Conservation (phyloP, 2,888 invertebrate species). For the Agrilus biguttatus region DNA sequence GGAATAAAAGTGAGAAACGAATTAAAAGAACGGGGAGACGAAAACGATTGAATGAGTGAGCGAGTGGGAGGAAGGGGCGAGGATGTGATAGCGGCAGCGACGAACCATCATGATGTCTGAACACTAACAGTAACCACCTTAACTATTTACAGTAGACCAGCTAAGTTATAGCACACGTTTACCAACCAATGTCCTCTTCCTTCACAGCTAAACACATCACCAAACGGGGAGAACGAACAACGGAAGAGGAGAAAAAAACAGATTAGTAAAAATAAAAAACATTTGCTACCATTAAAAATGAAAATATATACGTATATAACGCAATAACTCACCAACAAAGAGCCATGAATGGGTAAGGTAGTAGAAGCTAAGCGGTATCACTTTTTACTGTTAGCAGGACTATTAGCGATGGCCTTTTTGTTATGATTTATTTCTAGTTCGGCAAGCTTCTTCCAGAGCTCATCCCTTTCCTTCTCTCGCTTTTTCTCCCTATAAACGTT, state of each 20-base stretch:
- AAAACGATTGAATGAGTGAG: too few species aligned
- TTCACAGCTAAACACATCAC: slow-evolving; percentile 19
- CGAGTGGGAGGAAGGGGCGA: too few species aligned
- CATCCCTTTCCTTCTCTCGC: slow-evolving; percentile 91
- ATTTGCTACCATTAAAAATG: not conserved
- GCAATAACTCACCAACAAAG: slow-evolving; percentile 15
- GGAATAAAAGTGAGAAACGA: too few species aligned
- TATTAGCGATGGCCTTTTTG: slow-evolving; percentile 29
- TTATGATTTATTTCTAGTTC: slow-evolving; percentile 70
- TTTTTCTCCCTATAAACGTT: slow-evolving; percentile 65
- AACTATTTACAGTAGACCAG: slow-evolving; percentile 27
- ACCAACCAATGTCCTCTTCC: slow-evolving; percentile 18
- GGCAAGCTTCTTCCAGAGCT: slow-evolving; percentile 91
- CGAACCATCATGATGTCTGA: slow-evolving; percentile 15
- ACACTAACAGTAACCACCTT: slow-evolving; percentile 25
- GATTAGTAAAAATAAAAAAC: too few species aligned
- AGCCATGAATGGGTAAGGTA: slow-evolving; percentile 20
- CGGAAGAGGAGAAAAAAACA: not conserved
- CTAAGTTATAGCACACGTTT: slow-evolving; percentile 25
- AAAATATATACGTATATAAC: slow-evolving; percentile 7
- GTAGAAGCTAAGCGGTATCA: slow-evolving; percentile 24
- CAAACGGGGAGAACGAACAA: slow-evolving; percentile 4
- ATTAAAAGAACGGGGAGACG: too few species aligned
- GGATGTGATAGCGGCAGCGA: not conserved
- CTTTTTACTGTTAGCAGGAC: slow-evolving; percentile 27